These are phyloP conservation scores for Stichodactyla helianthus DNA, from an alignment of 64 coral and sea anemone genomes.

Conservation along the genomic window DNA sequence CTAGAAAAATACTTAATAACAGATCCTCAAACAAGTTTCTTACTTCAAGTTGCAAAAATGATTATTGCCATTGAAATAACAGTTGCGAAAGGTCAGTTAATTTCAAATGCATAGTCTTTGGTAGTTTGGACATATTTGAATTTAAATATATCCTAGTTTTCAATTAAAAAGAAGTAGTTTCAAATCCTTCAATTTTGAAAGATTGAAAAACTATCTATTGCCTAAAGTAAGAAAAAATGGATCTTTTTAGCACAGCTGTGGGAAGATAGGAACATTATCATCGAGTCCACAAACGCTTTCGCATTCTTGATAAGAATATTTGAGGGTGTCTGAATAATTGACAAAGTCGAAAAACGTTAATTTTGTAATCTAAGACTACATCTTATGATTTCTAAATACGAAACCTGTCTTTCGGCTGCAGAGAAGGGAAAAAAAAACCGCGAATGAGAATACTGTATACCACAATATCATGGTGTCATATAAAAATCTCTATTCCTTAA, in stretches of 20 bases:
- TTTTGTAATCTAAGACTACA: neutral
- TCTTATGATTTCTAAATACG: neutral
- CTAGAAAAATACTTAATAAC: neutral
- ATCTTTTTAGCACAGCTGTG: neutral
- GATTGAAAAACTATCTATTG: neutral
- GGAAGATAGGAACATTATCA: neutral
- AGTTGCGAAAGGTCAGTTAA: neutral
- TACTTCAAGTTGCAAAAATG: neutral
- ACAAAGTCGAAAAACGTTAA: constrained; percentile 2
- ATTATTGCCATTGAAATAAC: neutral
- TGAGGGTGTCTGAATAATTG: neutral
- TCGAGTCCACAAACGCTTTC: neutral
- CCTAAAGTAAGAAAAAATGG: neutral
- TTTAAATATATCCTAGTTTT: neutral
- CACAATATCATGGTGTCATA: neutral
- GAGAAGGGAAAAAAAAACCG: neutral
- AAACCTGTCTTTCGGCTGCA: neutral
- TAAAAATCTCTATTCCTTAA: neutral
- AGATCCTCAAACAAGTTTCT: neutral
- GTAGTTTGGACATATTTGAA: neutral
- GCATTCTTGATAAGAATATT: neutral
- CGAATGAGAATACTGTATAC: neutral
- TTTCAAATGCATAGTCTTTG: neutral
- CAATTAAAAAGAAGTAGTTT: neutral
- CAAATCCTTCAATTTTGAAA: neutral